Base-by-base conservation (phyloP, 1,140 invertebrate genomes). In the Rhagoletis zephyria region DNA sequence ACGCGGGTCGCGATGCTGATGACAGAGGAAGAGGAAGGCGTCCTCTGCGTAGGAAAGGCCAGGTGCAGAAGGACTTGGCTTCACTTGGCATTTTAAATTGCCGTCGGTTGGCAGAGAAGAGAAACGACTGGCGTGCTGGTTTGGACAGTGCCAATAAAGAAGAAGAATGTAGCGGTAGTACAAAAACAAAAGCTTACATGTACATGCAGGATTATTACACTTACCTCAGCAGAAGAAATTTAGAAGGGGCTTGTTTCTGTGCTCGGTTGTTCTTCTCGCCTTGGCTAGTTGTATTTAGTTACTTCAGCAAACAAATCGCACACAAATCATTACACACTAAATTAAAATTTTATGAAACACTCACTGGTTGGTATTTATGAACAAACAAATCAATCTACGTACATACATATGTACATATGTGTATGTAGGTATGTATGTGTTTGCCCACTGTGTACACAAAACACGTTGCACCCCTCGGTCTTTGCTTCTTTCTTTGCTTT, bases 341-440 rank as follows among this genome's bases (percentile, higher is more conserved):
- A 81, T 59, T 81, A 81, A 81, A 81, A 81, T 81, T 81, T 81
- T n/a, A 59, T 59, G 74, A 59, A 56, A 81, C 48, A 81, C 48
- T 19, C 48, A 81, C 48, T 42, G 6, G 2, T 45, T 63, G 10
- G 16, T 4, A 48, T 42, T 16, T 65, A 65, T 65, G n/a, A 56
- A 56, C 51, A 56, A 63, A n/a, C n/a, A 63, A 30, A 30, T 30
- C 30, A 30, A 30, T 30, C 30, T 30, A 30, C 12, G 4, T 40
- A 42, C n/a, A 30, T 70, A 70, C 48, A 45, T 51, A 70, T 70
- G 6, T 19, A 74, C 30, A 30, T 7, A 40, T 30, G 7, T 30
- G 64, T 70, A 48, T 48, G 67, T 74, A 45, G 45, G 45, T 74
- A 16, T 48, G 67, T 74, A 14, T n/a, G 12, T 63, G 10, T 63